Evolutionary conservation across 2,113 vertebrate species (phyloP).

Genomic region (Todiramphus saurophagus): DNA sequence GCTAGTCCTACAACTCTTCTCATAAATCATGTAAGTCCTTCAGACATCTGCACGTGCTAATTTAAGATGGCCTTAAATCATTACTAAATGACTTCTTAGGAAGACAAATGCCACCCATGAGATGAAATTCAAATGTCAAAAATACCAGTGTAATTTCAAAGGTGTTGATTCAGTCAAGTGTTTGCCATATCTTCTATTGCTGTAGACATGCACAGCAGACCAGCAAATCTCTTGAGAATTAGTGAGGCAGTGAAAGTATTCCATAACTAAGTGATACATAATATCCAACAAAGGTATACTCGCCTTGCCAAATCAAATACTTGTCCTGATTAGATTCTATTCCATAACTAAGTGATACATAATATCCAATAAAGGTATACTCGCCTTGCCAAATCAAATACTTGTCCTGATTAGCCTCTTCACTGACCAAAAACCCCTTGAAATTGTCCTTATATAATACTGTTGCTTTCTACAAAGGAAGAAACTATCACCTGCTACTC

Average conservation of each 20-base stretch:
- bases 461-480: neutral
- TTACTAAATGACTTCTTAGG: slow-evolving; percentile 28
- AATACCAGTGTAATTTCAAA: neutral
- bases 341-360: neutral
- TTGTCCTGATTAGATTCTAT: neutral
- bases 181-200: neutral
- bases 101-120: neutral
- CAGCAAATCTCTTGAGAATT: neutral
- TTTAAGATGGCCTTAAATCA: slow-evolving; percentile 38
- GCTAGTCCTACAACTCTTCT: neutral
- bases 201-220: neutral
- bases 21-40: slow-evolving; percentile 38
- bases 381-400: neutral
- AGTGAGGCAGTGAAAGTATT: neutral
- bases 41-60: neutral
- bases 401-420: neutral
- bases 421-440: neutral
- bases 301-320: neutral
- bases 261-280: neutral
- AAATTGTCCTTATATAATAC: neutral
- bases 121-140: neutral
- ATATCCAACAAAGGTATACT: neutral
- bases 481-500: neutral
- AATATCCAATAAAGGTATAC: neutral
- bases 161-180: neutral